phyloP scores from a whole-genome alignment of 2,888 invertebrate species.

The Argynnis bischoffii region DNA sequence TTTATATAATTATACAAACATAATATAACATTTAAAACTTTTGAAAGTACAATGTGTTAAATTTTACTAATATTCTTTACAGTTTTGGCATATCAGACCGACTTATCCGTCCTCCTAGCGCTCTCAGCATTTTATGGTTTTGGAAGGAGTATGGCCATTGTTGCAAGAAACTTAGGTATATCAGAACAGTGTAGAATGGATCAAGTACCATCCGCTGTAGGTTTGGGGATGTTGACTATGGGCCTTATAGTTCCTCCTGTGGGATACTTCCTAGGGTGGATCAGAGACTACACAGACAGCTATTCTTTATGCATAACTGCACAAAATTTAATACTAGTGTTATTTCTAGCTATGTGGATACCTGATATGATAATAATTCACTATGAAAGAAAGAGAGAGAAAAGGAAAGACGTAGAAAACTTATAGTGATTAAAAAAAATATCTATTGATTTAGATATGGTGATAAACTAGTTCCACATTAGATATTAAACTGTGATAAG shows the following conservation, averaged over 20 bases:
- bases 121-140: slow-evolving; percentile 86
- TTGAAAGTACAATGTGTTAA: too few species aligned
- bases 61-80: slow-evolving; percentile 44
- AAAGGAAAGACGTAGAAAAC: slow-evolving; percentile 50
- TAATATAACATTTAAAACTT: too few species aligned
- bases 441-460: too few species aligned
- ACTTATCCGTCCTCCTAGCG: slow-evolving; percentile 73
- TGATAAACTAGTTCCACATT: too few species aligned
- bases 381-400: slow-evolving; percentile 59
- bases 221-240: slow-evolving; percentile 88
- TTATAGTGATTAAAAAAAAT: slow-evolving; percentile 42
- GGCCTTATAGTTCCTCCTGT: slow-evolving; percentile 85
- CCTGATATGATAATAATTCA: slow-evolving; percentile 78
- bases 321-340: slow-evolving; percentile 79
- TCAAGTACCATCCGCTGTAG: slow-evolving; percentile 86
- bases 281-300: slow-evolving; percentile 85
- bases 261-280: slow-evolving; percentile 85
- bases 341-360: slow-evolving; percentile 82
- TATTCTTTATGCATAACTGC: slow-evolving; percentile 85
- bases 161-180: slow-evolving; percentile 87
- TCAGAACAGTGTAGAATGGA: slow-evolving; percentile 83
- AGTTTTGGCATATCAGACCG: slow-evolving; percentile 84
- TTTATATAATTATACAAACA: too few species aligned
- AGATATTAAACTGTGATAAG: slow-evolving; percentile 28
- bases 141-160: slow-evolving; percentile 87